Base-by-base conservation (phyloP, 2,797 vertebrate genomes). In the Mus caroli region DNA sequence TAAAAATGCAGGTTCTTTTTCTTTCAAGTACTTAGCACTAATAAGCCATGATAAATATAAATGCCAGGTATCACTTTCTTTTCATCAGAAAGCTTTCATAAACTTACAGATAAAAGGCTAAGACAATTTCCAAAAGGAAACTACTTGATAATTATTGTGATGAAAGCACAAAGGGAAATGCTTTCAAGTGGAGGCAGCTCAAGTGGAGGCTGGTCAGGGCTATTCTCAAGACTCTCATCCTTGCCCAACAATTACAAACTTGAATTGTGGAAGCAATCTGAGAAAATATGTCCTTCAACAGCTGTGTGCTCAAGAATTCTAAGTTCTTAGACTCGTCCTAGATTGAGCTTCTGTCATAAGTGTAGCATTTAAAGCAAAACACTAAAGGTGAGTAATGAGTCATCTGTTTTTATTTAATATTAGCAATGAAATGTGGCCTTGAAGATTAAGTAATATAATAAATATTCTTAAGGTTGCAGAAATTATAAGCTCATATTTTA, bases 311-410 rank as follows among this genome's bases (percentile, higher is more conserved):
- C n/a, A 85, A 80, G 83, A 90, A 62, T 12, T 64, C 34, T 52
- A 73, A 64, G 76, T 54, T 69, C 64, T 94, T 31, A 76, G 85
- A 83, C 88, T 64, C 13, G 15, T 85, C 12, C 52, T 52, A 82
- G 69, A 34, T 3, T 54, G 37, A 73, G 83, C 56, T 52, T 94
- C 60, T 80, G 79, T 96, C 75, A 56, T 71, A 9, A 95, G 78
- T 75, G 6, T 19, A 88, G 20, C n/a, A 93, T 58, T 94, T 90
- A 84, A 75, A 86, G 20, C 26, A 97, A 92, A 95, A 76, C 54
- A 58, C 24, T 75, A 84, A 54, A 73, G 54, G 67, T 93, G 31
- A 91, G 4, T 73, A 88, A 89, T 62, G 7, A 84, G 6, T 52
- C 43, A 7, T 28, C 6, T 4, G 82, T 7, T 94, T 93, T 93